phyloP scores from a whole-genome alignment of 30 jellyfish, hydroid and myxozoan species.

The Sanderia malayensis region DNA sequence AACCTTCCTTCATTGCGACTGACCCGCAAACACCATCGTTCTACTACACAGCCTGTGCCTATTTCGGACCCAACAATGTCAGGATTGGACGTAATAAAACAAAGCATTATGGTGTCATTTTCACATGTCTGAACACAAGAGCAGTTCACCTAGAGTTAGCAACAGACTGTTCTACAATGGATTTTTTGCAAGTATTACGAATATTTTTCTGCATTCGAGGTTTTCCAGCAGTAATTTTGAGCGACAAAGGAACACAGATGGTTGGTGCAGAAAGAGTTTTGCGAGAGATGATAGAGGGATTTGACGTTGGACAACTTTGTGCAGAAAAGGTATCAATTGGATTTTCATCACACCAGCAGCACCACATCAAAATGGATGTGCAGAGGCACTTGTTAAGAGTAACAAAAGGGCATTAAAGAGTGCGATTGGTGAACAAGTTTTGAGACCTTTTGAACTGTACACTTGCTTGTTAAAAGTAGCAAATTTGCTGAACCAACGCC shows the following conservation, averaged over 20 bases:
- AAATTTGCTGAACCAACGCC: conserved; percentile 55
- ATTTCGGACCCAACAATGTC: conserved; percentile 58
- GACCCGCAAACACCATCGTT: conserved; percentile 68
- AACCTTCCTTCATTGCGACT: conserved; percentile 37
- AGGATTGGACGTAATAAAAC: conserved; percentile 50
- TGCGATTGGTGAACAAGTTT: conserved; percentile 60
- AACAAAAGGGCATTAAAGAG: conserved; percentile 35
- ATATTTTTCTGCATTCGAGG: conserved; percentile 69
- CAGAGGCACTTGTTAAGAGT: conserved; percentile 68
- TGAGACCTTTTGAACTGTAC: conserved; percentile 52
- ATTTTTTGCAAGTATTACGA: conserved; percentile 53
- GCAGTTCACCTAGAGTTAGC: conserved; percentile 64
- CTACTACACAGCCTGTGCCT: conserved; percentile 56
- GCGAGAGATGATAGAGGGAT: conserved; percentile 46
- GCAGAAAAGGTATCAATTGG: conserved; percentile 61
- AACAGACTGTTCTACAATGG: conserved; percentile 53
- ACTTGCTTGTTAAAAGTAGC: conserved; percentile 64
- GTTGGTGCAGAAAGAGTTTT: conserved; percentile 60
- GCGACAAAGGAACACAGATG: conserved; percentile 69
- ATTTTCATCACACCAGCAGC: conserved; percentile 66
- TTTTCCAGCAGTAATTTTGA: conserved; percentile 49
- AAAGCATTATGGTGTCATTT: conserved; percentile 56
- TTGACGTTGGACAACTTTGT: conserved; percentile 32
- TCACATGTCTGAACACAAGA: conserved; percentile 65
- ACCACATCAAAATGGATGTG: conserved; percentile 70